phyloP scores from a whole-genome alignment of 2,888 invertebrate genomes.

The Hedya salicella region DNA sequence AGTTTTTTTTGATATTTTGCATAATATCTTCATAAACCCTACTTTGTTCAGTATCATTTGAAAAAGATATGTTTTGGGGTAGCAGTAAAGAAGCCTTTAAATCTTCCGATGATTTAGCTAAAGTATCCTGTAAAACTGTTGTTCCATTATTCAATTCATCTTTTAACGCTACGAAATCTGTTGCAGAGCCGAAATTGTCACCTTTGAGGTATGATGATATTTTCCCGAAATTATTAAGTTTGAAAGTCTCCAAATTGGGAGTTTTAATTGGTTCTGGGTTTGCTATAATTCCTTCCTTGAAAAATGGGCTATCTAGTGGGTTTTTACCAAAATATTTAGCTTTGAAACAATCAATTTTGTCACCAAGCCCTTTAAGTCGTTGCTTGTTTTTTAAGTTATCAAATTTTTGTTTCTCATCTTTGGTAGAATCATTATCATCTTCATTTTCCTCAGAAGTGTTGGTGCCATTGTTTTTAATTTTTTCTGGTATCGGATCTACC shows the following conservation, averaged over 20 bases:
- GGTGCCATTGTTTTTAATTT: slow-evolving; percentile 64
- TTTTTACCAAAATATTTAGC: slow-evolving; percentile 90
- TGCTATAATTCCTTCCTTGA: slow-evolving; percentile 83
- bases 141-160: slow-evolving; percentile 55
- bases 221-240: slow-evolving; percentile 47
- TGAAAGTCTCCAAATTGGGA: slow-evolving; percentile 56
- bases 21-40: slow-evolving; percentile 79
- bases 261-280: slow-evolving; percentile 74
- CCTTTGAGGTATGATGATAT: slow-evolving; percentile 42
- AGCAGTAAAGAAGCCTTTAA: slow-evolving; percentile 42
- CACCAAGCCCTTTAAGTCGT: slow-evolving; percentile 87
- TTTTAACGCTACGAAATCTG: slow-evolving; percentile 54
- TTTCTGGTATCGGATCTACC: slow-evolving; percentile 84
- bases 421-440: slow-evolving; percentile 57
- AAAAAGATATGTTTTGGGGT: slow-evolving; percentile 35
- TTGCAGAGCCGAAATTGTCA: slow-evolving; percentile 46
- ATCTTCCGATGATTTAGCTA: slow-evolving; percentile 47
- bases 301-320: slow-evolving; percentile 91
- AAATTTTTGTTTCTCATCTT: slow-evolving; percentile 58
- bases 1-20: slow-evolving; percentile 67
- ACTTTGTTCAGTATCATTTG: slow-evolving; percentile 53
- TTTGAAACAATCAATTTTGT: slow-evolving; percentile 90
- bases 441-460: slow-evolving; percentile 60
- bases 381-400: slow-evolving; percentile 68
- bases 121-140: slow-evolving; percentile 47